Percentiles rank a stretch among this genome's conserved stretches.
phyloP scores from a whole-genome alignment of 1,140 invertebrate genomes.

The Euwallacea similis region DNA sequence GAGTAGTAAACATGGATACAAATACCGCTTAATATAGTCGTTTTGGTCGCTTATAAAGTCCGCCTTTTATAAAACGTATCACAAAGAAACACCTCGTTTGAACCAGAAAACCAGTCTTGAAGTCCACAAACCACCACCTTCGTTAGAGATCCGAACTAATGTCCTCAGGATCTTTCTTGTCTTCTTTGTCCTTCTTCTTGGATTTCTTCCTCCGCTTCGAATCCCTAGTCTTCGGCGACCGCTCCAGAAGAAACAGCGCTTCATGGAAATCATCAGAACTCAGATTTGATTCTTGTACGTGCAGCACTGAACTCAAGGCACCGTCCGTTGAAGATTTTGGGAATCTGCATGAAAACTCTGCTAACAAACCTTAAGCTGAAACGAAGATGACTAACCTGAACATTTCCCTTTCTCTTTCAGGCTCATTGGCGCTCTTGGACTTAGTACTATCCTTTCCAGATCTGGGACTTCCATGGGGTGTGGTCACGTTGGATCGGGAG shows the following conservation, averaged over 20 bases:
- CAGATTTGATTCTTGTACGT: slow-evolving; percentile 63
- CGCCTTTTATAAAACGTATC: slow-evolving; percentile 1
- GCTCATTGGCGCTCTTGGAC: slow-evolving; percentile 60
- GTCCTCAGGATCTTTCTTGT: slow-evolving; percentile 52
- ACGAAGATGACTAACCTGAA: slow-evolving; percentile 47
- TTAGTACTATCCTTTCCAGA: slow-evolving; percentile 49
- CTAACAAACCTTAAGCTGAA: neutral
- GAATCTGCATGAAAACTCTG: slow-evolving; percentile 49
- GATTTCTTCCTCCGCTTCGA: slow-evolving; percentile 54
- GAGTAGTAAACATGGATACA: slow-evolving; percentile 5
- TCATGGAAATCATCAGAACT: slow-evolving; percentile 66
- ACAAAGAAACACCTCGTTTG: neutral
- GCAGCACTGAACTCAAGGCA: slow-evolving; percentile 62
- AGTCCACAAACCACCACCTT: neutral
- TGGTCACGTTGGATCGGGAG: slow-evolving; percentile 44
- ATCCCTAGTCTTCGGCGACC: slow-evolving; percentile 58
- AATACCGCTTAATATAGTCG: neutral
- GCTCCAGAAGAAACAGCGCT: slow-evolving; percentile 60
- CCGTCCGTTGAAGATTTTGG: slow-evolving; percentile 63
- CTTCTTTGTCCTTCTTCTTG: slow-evolving; percentile 54
- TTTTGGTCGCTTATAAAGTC: slow-evolving; percentile 1
- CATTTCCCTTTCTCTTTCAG: slow-evolving; percentile 58
- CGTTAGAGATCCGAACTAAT: slow-evolving; percentile 47
- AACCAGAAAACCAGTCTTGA: neutral
- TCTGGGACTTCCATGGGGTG: slow-evolving; percentile 44